Percentiles rank a stretch among this genome's conserved stretches.
Evolutionary conservation across 2,113 vertebrate genomes (phyloP).

Genomic region (Eudyptes chrysolophus): DNA sequence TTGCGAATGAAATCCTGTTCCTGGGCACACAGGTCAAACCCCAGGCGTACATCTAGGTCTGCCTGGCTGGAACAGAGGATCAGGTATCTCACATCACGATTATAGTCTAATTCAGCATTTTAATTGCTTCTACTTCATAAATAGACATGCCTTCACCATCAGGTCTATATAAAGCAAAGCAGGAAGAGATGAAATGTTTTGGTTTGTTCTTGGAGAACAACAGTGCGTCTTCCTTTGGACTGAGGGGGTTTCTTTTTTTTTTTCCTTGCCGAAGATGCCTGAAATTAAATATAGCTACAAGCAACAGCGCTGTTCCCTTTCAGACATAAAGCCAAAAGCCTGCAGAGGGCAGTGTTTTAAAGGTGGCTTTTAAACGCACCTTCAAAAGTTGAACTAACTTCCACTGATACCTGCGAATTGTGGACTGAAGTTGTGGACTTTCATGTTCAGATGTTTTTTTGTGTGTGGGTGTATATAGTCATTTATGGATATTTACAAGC

Average conservation of each 20-base stretch:
- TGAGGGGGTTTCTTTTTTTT: background rate
- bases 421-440: background rate
- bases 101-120: background rate
- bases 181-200: background rate
- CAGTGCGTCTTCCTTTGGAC: background rate
- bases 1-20: conserved; percentile 81
- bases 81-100: background rate
- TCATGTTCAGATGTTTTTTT: fast-evolving
- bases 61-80: conserved; percentile 58
- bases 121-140: background rate
- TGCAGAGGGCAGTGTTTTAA: conserved; percentile 12
- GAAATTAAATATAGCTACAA: background rate
- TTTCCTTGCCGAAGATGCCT: background rate
- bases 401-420: fast-evolving
- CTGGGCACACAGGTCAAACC: conserved; percentile 76
- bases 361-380: background rate
- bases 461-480: background rate
- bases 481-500: background rate
- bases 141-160: background rate
- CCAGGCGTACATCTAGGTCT: conserved; percentile 75
- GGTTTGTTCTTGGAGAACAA: background rate
- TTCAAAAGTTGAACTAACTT: background rate
- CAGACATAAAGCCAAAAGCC: background rate
- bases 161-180: background rate
- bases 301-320: background rate